These are phyloP conservation scores for Spondyliosoma cantharus DNA, from an alignment of 2,797 vertebrate genomes.

Conservation along the genomic window DNA sequence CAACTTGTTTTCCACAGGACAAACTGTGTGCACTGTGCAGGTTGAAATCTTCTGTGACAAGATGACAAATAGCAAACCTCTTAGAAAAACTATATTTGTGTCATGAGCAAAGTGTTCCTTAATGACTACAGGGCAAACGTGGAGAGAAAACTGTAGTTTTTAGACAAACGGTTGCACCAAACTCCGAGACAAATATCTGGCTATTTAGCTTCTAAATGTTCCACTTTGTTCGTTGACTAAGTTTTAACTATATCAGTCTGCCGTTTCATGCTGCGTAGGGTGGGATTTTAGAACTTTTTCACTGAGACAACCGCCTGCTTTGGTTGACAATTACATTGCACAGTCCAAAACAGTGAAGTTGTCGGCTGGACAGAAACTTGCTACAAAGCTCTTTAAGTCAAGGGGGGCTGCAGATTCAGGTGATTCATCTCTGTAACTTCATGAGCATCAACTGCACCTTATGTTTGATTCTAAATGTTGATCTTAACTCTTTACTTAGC, in stretches of 20 bases:
- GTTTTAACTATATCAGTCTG: not conserved
- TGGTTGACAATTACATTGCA: not conserved
- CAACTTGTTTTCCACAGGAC: conserved; percentile 26
- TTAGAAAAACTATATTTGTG: not conserved
- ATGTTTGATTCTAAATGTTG: too few relatives aligned
- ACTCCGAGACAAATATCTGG: not conserved
- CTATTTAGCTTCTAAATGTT: not conserved
- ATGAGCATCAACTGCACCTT: too few relatives aligned
- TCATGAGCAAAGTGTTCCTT: not conserved
- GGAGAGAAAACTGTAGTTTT: not conserved
- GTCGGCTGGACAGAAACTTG: not conserved
- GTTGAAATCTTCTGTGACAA: conserved; percentile 1
- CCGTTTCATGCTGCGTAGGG: not conserved
- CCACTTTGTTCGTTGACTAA: not conserved
- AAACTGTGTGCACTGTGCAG: not conserved
- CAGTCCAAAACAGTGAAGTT: not conserved
- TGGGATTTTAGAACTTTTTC: not conserved
- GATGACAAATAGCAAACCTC: not conserved
- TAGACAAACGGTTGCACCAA: not conserved
- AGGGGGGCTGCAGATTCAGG: not conserved
- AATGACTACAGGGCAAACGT: not conserved
- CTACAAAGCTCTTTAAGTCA: not conserved
- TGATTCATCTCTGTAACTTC: not conserved
- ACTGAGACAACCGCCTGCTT: not conserved
- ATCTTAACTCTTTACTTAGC: too few relatives aligned